Evolutionary conservation across 2,888 invertebrate genomes (phyloP), one percentile per base, ranked within the genome.

Genomic region (Lamellibrachia satsuma): DNA sequence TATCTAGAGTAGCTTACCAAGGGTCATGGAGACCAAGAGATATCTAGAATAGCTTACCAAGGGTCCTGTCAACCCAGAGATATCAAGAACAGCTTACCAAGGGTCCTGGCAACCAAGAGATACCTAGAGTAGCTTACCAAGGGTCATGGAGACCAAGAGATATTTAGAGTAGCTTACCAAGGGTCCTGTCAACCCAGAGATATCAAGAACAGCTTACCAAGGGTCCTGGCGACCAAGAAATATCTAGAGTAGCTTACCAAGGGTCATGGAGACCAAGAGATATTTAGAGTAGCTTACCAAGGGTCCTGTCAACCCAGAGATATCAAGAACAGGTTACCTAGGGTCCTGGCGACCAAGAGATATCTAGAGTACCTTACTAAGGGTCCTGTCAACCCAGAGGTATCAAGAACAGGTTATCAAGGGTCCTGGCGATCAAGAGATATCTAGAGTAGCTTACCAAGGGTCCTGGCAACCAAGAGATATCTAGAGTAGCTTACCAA

Each of bases 91-190:
- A 55, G 57, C 95, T 93, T 93, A 97, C 97, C 97, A 97, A 4
- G 97, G 97, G 95, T 97, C 97, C 93, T 97, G 96, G 93, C 97
- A 97, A 91, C 97, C 97, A 39, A 97, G 96, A 60, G 15, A 39
- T 39, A 39, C 1, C 39, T 39, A 39, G 39, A 39, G 39, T 15
- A 11, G 55, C 95, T 93, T 93, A 97, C 97, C 97, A 97, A 3
- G 97, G 97, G 95, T 97, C 97, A 93, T 97, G 96, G 93, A 97
- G 97, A 91, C 97, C 97, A 39, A 97, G 96, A 60, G 93, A 97
- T 97, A 91, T 97, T 97, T 39, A 97, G 96, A 60, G 15, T 15
- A 11, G 15, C 60, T 60, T 60, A 60, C 60, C 60, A 60, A 7
- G 60, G 60, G 60, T 60, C 60, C 60, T 60, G 60, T 60, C 60